Evolutionary conservation across 1,140 invertebrate genomes (phyloP), one percentile per base, ranked within the genome.

Genomic region (Adelges cooleyi): DNA sequence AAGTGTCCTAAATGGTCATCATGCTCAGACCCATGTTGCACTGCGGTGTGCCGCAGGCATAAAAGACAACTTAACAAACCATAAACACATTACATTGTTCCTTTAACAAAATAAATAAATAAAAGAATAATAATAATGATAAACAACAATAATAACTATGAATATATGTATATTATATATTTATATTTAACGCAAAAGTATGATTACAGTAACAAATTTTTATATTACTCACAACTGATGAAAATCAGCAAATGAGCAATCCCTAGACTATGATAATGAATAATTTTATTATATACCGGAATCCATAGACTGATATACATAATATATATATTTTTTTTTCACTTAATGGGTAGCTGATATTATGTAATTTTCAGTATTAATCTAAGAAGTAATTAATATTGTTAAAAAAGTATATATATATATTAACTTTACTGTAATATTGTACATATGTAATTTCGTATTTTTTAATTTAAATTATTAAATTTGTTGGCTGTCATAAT

Each of bases 1-100:
- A 81, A 83, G n/a, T 92, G 89, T 76, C 82, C 84, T 13, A 81
- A 82, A 48, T 62, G 56, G 56, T 81, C 81, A n/a, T 79, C 83
- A 13, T 88, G 86, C 76, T 80, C 79, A 15, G 80, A 81, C 67
- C 79, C 81, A 66, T 81, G 80, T 71, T 81, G 80, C 65, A 75
- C 71, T 40, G 42, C 56, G 18, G 25, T 29, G 22, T 62, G 56
- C 20, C 42, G 27, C 29, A 62, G 56, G 18, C 56, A 48, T 3
- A 48, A 22, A 46, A 40, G 56, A 20, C 56, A 62, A 18, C 17
- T 46, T 46, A 46, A 46, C 46, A 48, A 20, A 48, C 44, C 20
- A 46, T 62, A 44, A 46, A 48, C 46, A 33, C 17, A 29, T 23
- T 2, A 62, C 42, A 62, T 62, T 62, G 56, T 62, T 62, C 56